phyloP scores from a whole-genome alignment of 2,797 vertebrate genomes.

The Lagocephalus sceleratus region DNA sequence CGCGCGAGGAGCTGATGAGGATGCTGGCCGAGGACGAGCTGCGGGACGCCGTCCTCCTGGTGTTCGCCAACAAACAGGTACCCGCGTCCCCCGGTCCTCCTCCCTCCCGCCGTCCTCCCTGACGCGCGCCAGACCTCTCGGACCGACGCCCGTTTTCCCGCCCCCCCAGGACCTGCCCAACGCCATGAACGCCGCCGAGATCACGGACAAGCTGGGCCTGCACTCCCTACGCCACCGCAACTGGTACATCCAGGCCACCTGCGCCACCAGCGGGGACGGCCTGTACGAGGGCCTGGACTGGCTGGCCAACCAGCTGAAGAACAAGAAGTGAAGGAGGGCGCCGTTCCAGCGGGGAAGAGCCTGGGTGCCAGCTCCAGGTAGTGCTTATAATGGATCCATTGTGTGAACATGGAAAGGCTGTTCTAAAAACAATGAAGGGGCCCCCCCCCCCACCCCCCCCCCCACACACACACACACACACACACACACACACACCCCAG shows the following conservation, averaged over 20 bases:
- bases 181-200: constrained; percentile 95
- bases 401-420: constrained; percentile 67
- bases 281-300: constrained; percentile 96
- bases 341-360: constrained; percentile 49
- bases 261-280: constrained; percentile 93
- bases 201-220: constrained; percentile 96
- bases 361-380: constrained; percentile 65
- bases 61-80: constrained; percentile 98
- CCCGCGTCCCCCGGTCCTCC: neutral
- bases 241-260: constrained; percentile 98
- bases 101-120: neutral
- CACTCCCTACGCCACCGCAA: constrained; percentile 93
- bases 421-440: constrained; percentile 53
- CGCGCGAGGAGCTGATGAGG: constrained; percentile 94
- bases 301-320: constrained; percentile 98
- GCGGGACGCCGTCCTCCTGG: constrained; percentile 90
- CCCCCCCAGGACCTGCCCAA: constrained; percentile 94
- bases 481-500: no score
- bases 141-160: neutral
- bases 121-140: neutral
- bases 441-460: constrained; percentile 19
- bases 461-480: no score
- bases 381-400: constrained; percentile 60
- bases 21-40: constrained; percentile 97
- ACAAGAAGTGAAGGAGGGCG: constrained; percentile 87